These are phyloP conservation scores for Phenganax marumi DNA, from an alignment of 92 coral and sea anemone genomes.

Conservation along the genomic window DNA sequence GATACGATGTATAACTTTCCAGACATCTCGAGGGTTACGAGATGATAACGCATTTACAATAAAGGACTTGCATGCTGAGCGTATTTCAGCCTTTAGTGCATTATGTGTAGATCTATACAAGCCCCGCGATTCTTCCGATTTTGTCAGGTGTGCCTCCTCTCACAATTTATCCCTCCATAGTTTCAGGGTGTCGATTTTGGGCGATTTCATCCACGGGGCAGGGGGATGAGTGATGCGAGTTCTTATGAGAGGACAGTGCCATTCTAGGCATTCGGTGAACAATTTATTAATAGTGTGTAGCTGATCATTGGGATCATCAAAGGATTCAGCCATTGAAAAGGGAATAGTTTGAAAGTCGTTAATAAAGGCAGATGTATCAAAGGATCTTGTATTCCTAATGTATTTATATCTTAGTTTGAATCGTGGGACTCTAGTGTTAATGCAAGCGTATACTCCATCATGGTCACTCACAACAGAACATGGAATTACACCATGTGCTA, in stretches of 20 bases:
- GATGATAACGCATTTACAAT: conserved; percentile 7
- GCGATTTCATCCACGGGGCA: not conserved
- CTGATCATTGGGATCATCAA: no score
- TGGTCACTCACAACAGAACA: conserved; percentile 49
- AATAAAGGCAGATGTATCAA: not conserved
- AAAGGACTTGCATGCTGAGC: conserved; percentile 1
- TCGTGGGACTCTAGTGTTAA: conserved; percentile 55
- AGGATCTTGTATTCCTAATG: conserved; percentile 37
- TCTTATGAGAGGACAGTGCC: conserved; percentile 10
- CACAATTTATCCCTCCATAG: not conserved
- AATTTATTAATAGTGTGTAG: not conserved
- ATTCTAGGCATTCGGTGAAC: conserved; percentile 9
- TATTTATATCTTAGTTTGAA: conserved; percentile 59
- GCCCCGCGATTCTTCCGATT: not conserved
- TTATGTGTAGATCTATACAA: not conserved
- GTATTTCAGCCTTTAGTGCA: conserved; percentile 7
- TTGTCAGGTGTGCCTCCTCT: conserved; percentile 11
- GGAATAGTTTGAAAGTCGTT: not conserved
- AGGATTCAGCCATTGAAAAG: no score
- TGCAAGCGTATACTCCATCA: conserved; percentile 55
- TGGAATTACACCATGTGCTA: conserved; percentile 50
- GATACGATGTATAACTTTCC: conserved; percentile 14
- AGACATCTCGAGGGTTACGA: conserved; percentile 7
- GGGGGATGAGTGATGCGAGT: conserved; percentile 6
- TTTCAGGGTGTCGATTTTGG: not conserved